phyloP scores from a whole-genome alignment of 2,113 vertebrate species.

The Chroicocephalus ridibundus region DNA sequence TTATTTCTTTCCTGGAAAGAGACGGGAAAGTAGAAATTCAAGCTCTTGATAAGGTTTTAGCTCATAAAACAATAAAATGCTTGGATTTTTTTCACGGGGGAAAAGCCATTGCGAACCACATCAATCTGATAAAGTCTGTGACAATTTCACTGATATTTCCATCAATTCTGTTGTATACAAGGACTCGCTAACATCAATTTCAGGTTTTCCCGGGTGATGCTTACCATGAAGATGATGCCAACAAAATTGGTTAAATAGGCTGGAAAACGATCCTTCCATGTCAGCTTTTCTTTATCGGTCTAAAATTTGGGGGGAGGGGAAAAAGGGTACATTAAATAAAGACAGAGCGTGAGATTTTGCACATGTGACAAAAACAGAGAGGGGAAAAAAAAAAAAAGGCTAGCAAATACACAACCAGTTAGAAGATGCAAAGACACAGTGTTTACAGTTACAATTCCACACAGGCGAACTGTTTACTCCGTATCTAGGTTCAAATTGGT shows the following conservation, averaged over 20 bases:
- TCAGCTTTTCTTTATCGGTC: slow-evolving; percentile 91
- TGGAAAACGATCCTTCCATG: slow-evolving; percentile 90
- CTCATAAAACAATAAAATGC: neutral
- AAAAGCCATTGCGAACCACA: neutral
- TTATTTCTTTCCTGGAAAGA: neutral
- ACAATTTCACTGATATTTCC: neutral
- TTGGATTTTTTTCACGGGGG: neutral
- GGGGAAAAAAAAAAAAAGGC: neutral
- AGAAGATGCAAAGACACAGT: neutral
- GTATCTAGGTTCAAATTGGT: neutral
- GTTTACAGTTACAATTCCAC: slow-evolving; percentile 35
- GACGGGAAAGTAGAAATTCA: neutral
- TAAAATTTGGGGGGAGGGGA: neutral
- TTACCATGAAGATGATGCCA: slow-evolving; percentile 91
- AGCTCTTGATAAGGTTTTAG: neutral
- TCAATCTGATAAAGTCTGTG: neutral
- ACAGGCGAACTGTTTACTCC: neutral
- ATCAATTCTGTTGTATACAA: neutral
- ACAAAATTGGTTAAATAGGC: slow-evolving; percentile 87
- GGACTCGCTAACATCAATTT: neutral
- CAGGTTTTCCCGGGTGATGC: slow-evolving; percentile 2
- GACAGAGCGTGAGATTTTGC: neutral
- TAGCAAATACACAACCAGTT: neutral
- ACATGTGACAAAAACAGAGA: neutral
- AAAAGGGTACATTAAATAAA: neutral